Percentiles rank a stretch among this genome's conserved stretches.
Evolutionary conservation across 2,113 vertebrate species (phyloP).

Genomic region (Hucho hucho): DNA sequence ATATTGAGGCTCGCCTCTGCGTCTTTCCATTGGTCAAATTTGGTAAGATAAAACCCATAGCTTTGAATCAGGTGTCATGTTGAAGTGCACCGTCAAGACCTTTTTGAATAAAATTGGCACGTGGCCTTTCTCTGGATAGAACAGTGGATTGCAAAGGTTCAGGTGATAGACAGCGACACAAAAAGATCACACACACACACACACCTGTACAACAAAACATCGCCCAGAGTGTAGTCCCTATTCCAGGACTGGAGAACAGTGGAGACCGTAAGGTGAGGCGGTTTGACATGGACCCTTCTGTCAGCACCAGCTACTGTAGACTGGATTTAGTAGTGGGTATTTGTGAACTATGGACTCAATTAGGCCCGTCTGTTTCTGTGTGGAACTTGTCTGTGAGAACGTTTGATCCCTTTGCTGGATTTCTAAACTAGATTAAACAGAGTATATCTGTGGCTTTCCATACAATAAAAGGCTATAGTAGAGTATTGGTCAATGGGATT

Average conservation of each 20-base stretch:
- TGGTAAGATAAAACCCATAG: conserved; percentile 12
- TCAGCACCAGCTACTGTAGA: no score
- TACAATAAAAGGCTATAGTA: conserved; percentile 11
- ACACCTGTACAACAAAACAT: conserved; percentile 31
- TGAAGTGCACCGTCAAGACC: conserved; percentile 20
- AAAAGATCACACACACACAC: background rate
- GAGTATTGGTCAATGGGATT: conserved; percentile 18
- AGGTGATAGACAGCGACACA: conserved; percentile 45
- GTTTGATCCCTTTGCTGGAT: conserved; percentile 4
- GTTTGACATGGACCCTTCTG: no score
- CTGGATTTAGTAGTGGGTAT: no score
- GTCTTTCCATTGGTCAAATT: conserved; percentile 9
- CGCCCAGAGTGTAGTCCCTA: background rate
- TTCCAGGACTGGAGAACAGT: conserved; percentile 8
- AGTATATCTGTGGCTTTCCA: conserved; percentile 25
- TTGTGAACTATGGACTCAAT: no score
- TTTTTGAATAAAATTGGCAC: background rate
- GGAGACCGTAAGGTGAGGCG: background rate
- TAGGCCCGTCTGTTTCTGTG: no score
- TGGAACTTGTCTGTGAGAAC: background rate
- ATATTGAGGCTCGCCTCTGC: conserved; percentile 26
- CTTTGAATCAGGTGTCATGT: conserved; percentile 16
- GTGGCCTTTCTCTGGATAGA: conserved; percentile 8
- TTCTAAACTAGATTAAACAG: background rate
- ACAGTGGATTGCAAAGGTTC: conserved; percentile 15